These are phyloP conservation scores for Micronycteris hirsuta DNA, from an alignment of 2,113 vertebrate genomes.

Conservation along the genomic window DNA sequence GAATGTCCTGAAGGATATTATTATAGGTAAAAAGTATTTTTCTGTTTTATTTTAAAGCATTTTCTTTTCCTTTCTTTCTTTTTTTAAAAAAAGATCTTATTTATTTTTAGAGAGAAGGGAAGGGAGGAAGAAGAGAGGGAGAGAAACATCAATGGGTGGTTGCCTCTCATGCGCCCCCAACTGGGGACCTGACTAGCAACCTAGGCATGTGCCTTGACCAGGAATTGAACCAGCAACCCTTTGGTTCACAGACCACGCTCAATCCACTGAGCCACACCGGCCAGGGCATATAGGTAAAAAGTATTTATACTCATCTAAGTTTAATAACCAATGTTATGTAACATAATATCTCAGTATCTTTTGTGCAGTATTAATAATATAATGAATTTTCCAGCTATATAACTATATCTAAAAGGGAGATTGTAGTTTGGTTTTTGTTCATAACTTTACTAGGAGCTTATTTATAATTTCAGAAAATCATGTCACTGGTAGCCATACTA, in stretches of 20 bases:
- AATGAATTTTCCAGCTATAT: background rate
- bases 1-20: background rate
- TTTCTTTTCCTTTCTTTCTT: too few relatives aligned
- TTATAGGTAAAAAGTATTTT: background rate
- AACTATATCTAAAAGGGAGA: background rate
- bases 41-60: too few relatives aligned
- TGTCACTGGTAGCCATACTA: background rate
- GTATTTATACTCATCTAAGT: background rate
- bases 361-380: background rate
- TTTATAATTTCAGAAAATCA: conserved; percentile 6
- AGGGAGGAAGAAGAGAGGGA: too few relatives aligned
- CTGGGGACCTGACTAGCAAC: too few relatives aligned
- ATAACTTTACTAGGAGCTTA: background rate
- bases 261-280: too few relatives aligned
- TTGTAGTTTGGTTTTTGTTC: background rate
- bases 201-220: too few relatives aligned
- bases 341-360: background rate
- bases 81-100: too few relatives aligned
- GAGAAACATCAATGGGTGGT: too few relatives aligned
- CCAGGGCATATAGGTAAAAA: background rate
- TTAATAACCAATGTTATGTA: background rate
- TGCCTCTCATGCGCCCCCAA: too few relatives aligned
- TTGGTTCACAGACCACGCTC: too few relatives aligned
- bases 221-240: too few relatives aligned
- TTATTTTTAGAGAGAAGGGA: too few relatives aligned